Conservation (phyloP, 2,113 vertebrate species). For the Gnathonemus longibarbis region DNA sequence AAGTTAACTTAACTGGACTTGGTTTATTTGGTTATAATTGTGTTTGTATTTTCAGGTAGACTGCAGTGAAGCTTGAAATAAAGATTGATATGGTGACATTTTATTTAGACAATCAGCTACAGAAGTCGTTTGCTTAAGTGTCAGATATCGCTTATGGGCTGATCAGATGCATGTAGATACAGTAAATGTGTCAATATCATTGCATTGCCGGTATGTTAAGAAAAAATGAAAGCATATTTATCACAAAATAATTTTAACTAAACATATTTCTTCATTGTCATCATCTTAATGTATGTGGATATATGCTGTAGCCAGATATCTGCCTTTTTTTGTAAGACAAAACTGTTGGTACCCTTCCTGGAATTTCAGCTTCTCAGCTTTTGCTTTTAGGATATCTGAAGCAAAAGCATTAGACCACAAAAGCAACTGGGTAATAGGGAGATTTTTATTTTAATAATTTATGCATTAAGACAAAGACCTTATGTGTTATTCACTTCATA, state of each 20-base stretch:
- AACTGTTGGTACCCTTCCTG: neutral
- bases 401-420: neutral
- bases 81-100: neutral
- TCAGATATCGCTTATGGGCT: neutral
- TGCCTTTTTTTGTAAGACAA: neutral
- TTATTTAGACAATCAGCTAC: neutral
- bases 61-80: neutral
- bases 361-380: neutral
- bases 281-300: neutral
- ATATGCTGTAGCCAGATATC: neutral
- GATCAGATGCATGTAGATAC: neutral
- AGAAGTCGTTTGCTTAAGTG: neutral
- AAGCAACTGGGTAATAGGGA: neutral
- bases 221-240: neutral
- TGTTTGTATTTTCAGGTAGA: neutral
- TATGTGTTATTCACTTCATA: neutral
- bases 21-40: neutral
- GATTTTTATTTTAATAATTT: neutral
- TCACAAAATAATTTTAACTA: neutral
- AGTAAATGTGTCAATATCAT: neutral
- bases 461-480: neutral
- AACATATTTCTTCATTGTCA: neutral
- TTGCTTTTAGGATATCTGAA: neutral
- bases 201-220: neutral
- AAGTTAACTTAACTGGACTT: neutral